Conservation (phyloP, 2,113 vertebrate species). For the Corydoras maculifer region DNA sequence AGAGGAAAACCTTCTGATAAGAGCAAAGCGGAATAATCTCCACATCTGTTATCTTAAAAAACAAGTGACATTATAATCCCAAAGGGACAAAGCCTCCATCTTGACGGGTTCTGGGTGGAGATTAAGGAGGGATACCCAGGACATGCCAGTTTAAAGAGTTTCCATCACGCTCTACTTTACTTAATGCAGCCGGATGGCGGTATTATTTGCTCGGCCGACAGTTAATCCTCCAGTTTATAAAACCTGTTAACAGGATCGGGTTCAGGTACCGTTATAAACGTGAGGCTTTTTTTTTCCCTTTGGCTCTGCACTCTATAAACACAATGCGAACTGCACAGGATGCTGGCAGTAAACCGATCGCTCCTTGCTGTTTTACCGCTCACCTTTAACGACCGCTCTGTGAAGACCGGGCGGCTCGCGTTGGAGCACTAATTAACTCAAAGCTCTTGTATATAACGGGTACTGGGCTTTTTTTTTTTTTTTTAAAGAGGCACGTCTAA, state of each 20-base stretch:
- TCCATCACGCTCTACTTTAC: background rate
- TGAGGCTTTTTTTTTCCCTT: slow-evolving; percentile 52
- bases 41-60: slow-evolving; percentile 75
- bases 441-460: slow-evolving; percentile 62
- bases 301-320: slow-evolving; percentile 45
- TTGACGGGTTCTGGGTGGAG: slow-evolving; percentile 51
- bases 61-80: slow-evolving; percentile 75
- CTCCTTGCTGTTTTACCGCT: slow-evolving; percentile 53
- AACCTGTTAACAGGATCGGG: slow-evolving; percentile 58
- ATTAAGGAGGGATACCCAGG: slow-evolving; percentile 58
- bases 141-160: slow-evolving; percentile 60
- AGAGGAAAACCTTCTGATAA: slow-evolving; percentile 67
- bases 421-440: slow-evolving; percentile 62
- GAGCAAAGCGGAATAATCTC: slow-evolving; percentile 62
- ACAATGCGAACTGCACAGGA: slow-evolving; percentile 38
- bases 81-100: slow-evolving; percentile 67
- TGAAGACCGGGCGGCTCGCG: slow-evolving; percentile 53
- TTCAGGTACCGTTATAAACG: slow-evolving; percentile 67
- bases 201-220: no score
- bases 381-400: slow-evolving; percentile 52
- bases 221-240: slow-evolving; percentile 52
- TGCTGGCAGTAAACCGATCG: slow-evolving; percentile 56
- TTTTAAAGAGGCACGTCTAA: slow-evolving; percentile 54
- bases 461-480: slow-evolving; percentile 47
- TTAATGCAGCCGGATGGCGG: no score